Evolutionary conservation across 2,113 vertebrate genomes (phyloP).

Genomic region (Vulpes ferrilata): DNA sequence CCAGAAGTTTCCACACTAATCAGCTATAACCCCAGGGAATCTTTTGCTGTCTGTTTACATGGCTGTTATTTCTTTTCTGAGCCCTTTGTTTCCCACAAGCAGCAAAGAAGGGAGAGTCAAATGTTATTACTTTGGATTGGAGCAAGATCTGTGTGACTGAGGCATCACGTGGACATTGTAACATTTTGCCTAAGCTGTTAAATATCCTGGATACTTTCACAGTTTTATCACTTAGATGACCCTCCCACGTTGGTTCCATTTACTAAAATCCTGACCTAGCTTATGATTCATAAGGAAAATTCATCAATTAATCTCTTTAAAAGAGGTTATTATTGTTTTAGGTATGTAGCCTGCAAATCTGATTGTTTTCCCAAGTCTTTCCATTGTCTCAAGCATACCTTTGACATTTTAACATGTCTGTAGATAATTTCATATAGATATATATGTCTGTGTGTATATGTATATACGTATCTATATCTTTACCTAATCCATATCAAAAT

Average conservation of each 20-base stretch:
- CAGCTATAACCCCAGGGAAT: background rate
- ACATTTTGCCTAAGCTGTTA: background rate
- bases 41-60: background rate
- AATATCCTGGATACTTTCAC: background rate
- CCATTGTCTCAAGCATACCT: background rate
- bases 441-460: background rate
- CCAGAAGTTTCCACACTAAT: background rate
- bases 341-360: background rate
- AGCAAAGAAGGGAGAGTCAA: background rate
- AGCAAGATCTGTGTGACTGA: background rate
- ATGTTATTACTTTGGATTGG: background rate
- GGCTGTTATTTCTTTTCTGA: background rate
- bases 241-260: background rate
- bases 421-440: background rate
- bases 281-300: background rate
- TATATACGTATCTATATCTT: background rate
- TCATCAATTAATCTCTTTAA: background rate
- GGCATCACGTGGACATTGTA: accelerated
- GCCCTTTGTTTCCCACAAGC: background rate
- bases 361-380: background rate
- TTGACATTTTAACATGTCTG: background rate
- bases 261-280: background rate
- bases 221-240: background rate
- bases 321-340: background rate
- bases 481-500: background rate